Percentiles rank a stretch among this genome's conserved stretches.
These are phyloP conservation scores for Tethya wilhelma DNA, from an alignment of 37 sponge, comb jelly and placozoan species.

Conservation along the genomic window DNA sequence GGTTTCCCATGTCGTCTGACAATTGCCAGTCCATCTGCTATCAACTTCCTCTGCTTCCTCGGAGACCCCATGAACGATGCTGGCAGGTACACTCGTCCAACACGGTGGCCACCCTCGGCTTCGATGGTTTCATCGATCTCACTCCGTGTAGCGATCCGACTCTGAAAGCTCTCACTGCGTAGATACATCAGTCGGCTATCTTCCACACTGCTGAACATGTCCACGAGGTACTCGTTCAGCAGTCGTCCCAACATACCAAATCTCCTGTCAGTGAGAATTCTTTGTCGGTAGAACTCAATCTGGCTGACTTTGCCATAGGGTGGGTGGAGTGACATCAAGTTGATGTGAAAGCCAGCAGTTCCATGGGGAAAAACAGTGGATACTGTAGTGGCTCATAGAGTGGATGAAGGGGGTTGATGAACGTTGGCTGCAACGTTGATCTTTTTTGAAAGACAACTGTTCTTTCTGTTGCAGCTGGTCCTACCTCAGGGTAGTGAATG, in stretches of 20 bases:
- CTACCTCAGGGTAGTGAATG: too few species aligned
- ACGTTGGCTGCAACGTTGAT: neutral
- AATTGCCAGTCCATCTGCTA: neutral
- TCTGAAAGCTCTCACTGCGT: neutral
- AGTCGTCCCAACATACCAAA: neutral
- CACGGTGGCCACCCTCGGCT: neutral
- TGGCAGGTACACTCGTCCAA: neutral
- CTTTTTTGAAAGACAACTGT: too few species aligned
- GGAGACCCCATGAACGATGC: neutral
- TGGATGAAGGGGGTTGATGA: neutral
- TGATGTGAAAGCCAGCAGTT: too few species aligned
- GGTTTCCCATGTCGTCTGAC: neutral
- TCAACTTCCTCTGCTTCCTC: neutral
- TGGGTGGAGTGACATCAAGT: too few species aligned
- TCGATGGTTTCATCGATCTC: neutral
- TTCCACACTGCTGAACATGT: neutral
- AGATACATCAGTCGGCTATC: neutral
- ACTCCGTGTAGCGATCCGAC: neutral
- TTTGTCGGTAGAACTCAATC: neutral
- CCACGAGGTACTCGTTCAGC: conserved; percentile 5
- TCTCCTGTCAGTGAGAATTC: neutral
- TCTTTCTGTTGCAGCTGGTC: too few species aligned
- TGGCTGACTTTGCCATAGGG: neutral
- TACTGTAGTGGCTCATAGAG: neutral
- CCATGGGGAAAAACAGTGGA: neutral